Evolutionary conservation across 92 coral and sea anemone species (phyloP).

Genomic region (Isaurus tuberculatus): DNA sequence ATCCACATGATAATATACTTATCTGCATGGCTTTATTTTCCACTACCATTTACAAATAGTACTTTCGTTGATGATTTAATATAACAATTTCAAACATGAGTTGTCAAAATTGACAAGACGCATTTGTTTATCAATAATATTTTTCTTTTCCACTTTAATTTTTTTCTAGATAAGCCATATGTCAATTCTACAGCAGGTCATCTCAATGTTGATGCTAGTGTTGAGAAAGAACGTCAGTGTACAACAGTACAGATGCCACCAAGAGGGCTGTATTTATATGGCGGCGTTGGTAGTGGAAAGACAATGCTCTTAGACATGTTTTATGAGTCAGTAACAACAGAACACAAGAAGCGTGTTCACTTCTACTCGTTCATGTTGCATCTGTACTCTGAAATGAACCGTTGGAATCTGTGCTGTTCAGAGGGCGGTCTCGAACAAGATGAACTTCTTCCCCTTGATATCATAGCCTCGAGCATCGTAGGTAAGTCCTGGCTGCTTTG

Average conservation of each 20-base stretch:
- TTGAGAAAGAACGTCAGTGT: neutral
- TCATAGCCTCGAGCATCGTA: conserved; percentile 66
- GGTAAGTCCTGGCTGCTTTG: conserved; percentile 77
- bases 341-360: conserved; percentile 78
- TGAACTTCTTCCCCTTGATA: conserved; percentile 65
- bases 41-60: too few species aligned
- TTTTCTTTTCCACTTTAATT: neutral
- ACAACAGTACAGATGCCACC: conserved; percentile 40
- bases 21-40: too few species aligned
- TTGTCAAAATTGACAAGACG: too few species aligned
- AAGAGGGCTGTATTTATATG: conserved; percentile 75
- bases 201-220: neutral
- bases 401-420: conserved; percentile 82
- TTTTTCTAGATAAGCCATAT: neutral
- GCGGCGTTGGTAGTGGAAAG: conserved; percentile 86
- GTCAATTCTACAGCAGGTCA: neutral
- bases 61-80: too few species aligned
- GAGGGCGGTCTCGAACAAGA: conserved; percentile 62
- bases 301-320: conserved; percentile 83
- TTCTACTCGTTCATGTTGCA: conserved; percentile 82
- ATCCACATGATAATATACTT: too few species aligned
- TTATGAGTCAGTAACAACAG: conserved; percentile 69
- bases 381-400: conserved; percentile 78
- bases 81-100: too few species aligned
- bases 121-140: neutral